phyloP scores from a whole-genome alignment of 1,140 invertebrate species.

The Gonatopus flavifemur region DNA sequence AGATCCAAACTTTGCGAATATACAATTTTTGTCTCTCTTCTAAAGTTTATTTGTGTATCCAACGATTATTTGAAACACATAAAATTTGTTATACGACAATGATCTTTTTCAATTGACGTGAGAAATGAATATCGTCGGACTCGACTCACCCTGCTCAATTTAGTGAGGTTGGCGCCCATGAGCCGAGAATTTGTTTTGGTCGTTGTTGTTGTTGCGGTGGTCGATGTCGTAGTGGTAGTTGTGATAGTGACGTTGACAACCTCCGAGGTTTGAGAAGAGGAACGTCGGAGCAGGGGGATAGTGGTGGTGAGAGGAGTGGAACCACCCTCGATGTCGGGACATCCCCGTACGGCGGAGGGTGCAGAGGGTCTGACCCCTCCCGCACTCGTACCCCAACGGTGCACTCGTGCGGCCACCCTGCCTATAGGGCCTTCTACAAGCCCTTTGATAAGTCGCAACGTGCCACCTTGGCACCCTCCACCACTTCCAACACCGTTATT shows the following conservation, averaged over 20 bases:
- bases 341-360: slow-evolving; percentile 39
- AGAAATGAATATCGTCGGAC: no score
- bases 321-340: slow-evolving; percentile 41
- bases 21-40: no score
- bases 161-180: slow-evolving; percentile 51
- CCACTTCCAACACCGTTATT: background rate
- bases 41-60: no score
- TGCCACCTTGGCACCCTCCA: slow-evolving; percentile 24
- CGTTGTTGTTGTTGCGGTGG: slow-evolving; percentile 13
- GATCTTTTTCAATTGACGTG: no score
- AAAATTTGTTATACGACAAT: no score
- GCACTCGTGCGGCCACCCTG: slow-evolving; percentile 50
- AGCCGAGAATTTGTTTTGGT: slow-evolving; percentile 38
- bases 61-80: no score
- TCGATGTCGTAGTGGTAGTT: slow-evolving; percentile 20
- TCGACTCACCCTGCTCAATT: slow-evolving; percentile 46
- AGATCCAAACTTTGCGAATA: no score
- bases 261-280: no score
- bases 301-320: no score
- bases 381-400: slow-evolving; percentile 44
- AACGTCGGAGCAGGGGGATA: no score
- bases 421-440: slow-evolving; percentile 38
- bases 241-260: no score
- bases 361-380: slow-evolving; percentile 45
- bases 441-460: slow-evolving; percentile 35